Base-by-base conservation (phyloP, 2,113 vertebrate genomes). In the Centropristis striata region DNA sequence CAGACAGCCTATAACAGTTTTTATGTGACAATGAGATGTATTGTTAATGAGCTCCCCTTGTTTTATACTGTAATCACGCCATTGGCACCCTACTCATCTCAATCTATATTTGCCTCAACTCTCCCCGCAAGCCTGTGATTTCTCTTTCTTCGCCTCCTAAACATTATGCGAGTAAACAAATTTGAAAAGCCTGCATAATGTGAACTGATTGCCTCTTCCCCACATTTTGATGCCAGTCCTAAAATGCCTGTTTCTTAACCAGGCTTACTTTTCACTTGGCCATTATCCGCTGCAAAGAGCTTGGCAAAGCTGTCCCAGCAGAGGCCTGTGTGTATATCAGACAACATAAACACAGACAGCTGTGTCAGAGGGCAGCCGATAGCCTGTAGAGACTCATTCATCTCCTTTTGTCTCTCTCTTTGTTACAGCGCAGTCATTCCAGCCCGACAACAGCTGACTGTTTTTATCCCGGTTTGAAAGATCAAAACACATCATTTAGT, bases 401-500 rank as follows among this genome's bases (percentile, higher is more conserved):
- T 92, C 90, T 91, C 85, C 78, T 51, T 91, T 86, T 84, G 74
- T 87, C 79, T 90, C 47, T 78, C 71, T 85, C 78, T 75, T 59
- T 85, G 85, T 89, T 58, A 66, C 64, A 60, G 67, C 32, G 57
- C 79, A 58, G 60, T 81, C 71, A 44, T 72, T 80, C 73, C 49
- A 27, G 28, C 76, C 37, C 37, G 51, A 61, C 60, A 75, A 72
- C 86, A 77, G 53, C 77, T 69, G 78, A 77, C 72, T 49, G 21
- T 65, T 72, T 71, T 85, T 59, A 58, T 84, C 83, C 81, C 39
- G 12, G 71, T 60, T 32, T 66, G 60, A 88, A 80, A 81, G 88
- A 92, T 92, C 90, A 90, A 88, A 93, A 87, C 75, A 71, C 41
- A 82, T 55, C 76, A 88, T 92, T 92, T 90, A 93, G 86, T 41